These are phyloP conservation scores for Menidia beryllina DNA, from an alignment of 2,113 vertebrate genomes.

Conservation along the genomic window DNA sequence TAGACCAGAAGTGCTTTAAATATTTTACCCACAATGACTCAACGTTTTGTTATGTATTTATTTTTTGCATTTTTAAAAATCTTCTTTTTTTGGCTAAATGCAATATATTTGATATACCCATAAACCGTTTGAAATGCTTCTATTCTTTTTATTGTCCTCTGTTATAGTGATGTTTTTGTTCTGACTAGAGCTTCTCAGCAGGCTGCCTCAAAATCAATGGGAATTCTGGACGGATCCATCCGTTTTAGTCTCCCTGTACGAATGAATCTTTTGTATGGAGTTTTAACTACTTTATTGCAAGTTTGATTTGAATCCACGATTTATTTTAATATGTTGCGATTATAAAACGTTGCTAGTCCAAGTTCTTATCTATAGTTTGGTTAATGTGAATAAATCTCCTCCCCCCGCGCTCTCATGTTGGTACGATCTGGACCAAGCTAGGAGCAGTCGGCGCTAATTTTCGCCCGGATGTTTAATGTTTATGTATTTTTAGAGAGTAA, in stretches of 20 bases:
- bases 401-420: constrained; percentile 22
- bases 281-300: background rate
- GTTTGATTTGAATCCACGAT: accelerated
- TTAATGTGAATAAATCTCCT: background rate
- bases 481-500: background rate
- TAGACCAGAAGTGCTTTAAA: background rate
- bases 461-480: constrained; percentile 15
- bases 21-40: constrained; percentile 2
- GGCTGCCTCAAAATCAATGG: constrained; percentile 62
- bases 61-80: background rate
- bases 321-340: accelerated
- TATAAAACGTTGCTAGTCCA: background rate
- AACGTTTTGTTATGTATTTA: background rate
- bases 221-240: constrained; percentile 63
- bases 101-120: background rate
- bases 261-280: background rate
- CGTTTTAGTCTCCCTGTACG: accelerated
- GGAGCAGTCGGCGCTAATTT: constrained; percentile 55
- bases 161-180: constrained; percentile 31
- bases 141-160: background rate
- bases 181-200: constrained; percentile 52
- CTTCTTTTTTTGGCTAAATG: background rate
- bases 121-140: background rate
- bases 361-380: background rate
- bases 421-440: constrained; percentile 43